Evolutionary conservation across 1,140 invertebrate species (phyloP).

Genomic region (Dysdera silvatica): DNA sequence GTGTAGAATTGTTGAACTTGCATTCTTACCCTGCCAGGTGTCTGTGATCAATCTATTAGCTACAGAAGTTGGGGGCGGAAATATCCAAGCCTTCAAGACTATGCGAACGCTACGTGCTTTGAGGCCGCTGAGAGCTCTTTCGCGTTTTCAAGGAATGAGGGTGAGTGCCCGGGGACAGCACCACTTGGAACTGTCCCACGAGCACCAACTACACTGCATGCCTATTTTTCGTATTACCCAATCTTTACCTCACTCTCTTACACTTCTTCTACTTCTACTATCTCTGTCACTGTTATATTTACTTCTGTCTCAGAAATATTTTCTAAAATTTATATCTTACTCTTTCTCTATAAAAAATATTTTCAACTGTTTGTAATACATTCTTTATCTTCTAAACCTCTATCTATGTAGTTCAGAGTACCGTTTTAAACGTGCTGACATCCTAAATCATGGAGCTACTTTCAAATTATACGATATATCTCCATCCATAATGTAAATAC

Average conservation of each 20-base stretch:
- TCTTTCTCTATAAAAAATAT: background rate
- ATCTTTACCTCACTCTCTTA: background rate
- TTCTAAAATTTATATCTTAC: background rate
- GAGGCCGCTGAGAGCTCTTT: slow-evolving; percentile 81
- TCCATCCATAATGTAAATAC: too few species aligned
- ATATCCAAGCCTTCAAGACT: slow-evolving; percentile 96
- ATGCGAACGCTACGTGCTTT: slow-evolving; percentile 92
- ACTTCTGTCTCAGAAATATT: background rate
- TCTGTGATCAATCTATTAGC: slow-evolving; percentile 96
- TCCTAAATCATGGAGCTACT: too few species aligned
- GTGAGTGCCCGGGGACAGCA: slow-evolving; percentile 55
- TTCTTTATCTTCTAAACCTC: background rate
- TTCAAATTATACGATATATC: too few species aligned
- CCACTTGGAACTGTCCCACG: slow-evolving; percentile 16
- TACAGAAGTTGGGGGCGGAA: slow-evolving; percentile 81
- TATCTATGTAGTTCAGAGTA: background rate
- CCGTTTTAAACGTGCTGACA: too few species aligned
- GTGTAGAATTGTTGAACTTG: slow-evolving; percentile 35
- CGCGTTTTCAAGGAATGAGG: slow-evolving; percentile 96
- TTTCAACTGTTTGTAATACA: background rate
- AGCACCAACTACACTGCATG: slow-evolving; percentile 26
- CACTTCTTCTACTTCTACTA: slow-evolving; percentile 7
- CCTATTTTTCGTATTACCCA: background rate
- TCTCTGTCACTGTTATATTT: background rate
- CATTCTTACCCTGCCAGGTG: slow-evolving; percentile 62